Percentiles rank a stretch among this genome's conserved stretches.
phyloP scores from a whole-genome alignment of 1,140 invertebrate species.

The Drosophila kanapiae region DNA sequence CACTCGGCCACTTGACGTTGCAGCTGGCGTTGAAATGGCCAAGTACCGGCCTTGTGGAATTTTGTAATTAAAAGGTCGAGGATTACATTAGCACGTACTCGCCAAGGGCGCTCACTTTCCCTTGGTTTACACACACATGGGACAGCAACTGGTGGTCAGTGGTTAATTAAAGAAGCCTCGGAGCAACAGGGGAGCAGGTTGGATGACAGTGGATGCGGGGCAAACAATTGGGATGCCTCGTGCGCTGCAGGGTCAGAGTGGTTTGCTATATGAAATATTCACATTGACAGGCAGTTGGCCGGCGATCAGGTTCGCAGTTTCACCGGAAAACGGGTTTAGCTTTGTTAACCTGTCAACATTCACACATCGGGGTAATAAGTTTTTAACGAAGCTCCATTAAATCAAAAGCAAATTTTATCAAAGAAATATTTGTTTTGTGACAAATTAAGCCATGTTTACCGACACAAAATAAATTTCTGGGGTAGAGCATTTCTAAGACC shows the following conservation, averaged over 20 bases:
- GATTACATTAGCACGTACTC: conserved; percentile 77
- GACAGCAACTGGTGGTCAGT: conserved; percentile 72
- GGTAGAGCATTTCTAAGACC: no score
- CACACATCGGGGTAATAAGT: conserved; percentile 20
- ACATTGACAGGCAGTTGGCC: conserved; percentile 60
- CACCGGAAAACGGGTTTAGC: conserved; percentile 11
- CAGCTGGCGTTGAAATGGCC: conserved; percentile 31
- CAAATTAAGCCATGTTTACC: no score
- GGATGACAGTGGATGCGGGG: not conserved
- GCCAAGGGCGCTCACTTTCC: conserved; percentile 18
- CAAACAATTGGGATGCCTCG: conserved; percentile 46
- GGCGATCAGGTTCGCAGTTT: conserved; percentile 24
- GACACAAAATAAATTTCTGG: no score
- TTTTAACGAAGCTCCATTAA: conserved; percentile 31
- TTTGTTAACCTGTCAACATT: conserved; percentile 34
- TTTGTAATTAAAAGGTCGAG: conserved; percentile 77
- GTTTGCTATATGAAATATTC: conserved; percentile 65
- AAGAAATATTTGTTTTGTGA: conserved; percentile 23
- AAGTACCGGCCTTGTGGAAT: conserved; percentile 58
- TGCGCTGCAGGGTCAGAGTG: conserved; percentile 37
- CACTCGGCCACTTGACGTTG: conserved; percentile 49
- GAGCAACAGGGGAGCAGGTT: not conserved
- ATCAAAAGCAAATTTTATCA: conserved; percentile 16
- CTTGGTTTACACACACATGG: conserved; percentile 7
- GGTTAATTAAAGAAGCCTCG: conserved; percentile 66